Conservation (phyloP, 2,797 vertebrate genomes). For the Anas bahamensis region DNA sequence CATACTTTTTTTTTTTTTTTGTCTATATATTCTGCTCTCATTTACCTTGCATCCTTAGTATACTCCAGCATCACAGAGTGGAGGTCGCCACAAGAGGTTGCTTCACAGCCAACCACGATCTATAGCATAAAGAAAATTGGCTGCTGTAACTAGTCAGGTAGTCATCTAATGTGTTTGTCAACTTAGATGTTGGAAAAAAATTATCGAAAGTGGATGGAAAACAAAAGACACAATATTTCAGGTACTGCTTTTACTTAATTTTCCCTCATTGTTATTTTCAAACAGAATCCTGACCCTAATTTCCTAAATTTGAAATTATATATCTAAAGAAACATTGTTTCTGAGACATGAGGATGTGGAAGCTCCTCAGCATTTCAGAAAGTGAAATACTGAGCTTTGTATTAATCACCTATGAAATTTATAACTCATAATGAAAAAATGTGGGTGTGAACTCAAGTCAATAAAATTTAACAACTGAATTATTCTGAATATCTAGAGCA, state of each 20-base stretch:
- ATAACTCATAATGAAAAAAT: background rate
- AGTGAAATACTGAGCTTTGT: background rate
- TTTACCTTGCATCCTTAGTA: constrained; percentile 94
- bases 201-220: background rate
- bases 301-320: background rate
- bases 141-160: background rate
- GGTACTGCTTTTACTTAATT: background rate
- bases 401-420: background rate
- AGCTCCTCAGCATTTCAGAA: background rate
- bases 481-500: background rate
- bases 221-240: background rate
- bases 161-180: background rate
- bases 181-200: background rate
- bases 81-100: constrained; percentile 91
- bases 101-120: constrained; percentile 98
- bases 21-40: background rate
- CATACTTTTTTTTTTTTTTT: background rate
- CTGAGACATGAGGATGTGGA: background rate
- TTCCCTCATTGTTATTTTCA: background rate
- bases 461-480: background rate
- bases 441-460: background rate
- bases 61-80: constrained; percentile 97
- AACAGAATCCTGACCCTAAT: background rate
- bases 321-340: background rate
- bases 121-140: constrained; percentile 72